These are phyloP conservation scores for Diabrotica undecimpunctata DNA, from an alignment of 1,140 invertebrate species.

Conservation along the genomic window DNA sequence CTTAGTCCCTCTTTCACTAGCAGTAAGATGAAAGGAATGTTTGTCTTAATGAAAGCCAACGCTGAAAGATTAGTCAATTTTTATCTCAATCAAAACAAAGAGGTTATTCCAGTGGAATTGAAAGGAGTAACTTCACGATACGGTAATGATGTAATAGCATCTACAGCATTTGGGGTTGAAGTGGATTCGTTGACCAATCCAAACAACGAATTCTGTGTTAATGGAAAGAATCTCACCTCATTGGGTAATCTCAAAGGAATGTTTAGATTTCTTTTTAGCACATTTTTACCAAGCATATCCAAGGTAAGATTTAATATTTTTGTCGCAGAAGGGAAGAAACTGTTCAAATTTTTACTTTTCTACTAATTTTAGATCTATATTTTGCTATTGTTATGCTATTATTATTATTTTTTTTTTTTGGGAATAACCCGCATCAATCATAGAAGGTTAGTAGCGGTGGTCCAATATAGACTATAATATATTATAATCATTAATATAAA, in stretches of 20 bases:
- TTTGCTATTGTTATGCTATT: too few relatives aligned
- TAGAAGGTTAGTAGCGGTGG: too few relatives aligned
- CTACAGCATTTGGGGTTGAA: constrained; percentile 44
- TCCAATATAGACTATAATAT: too few relatives aligned
- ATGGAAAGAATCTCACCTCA: constrained; percentile 36
- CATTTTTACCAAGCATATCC: too few relatives aligned
- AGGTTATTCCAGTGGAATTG: constrained; percentile 31
- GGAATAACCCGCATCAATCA: too few relatives aligned
- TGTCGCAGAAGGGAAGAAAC: too few relatives aligned
- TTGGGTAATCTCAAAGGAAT: constrained; percentile 37
- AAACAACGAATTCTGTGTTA: constrained; percentile 42
- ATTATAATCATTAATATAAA: too few relatives aligned
- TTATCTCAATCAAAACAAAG: constrained; percentile 31
- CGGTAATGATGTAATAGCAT: constrained; percentile 46
- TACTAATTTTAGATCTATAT: too few relatives aligned
- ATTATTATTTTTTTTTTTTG: too few relatives aligned
- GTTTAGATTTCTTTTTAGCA: constrained; percentile 10
- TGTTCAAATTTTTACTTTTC: too few relatives aligned
- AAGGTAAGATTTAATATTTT: too few relatives aligned
- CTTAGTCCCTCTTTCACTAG: constrained; percentile 47
- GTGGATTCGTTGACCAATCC: constrained; percentile 43
- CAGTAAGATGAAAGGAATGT: constrained; percentile 47
- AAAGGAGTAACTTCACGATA: constrained; percentile 33
- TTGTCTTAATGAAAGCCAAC: constrained; percentile 39
- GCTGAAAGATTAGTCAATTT: constrained; percentile 38